phyloP scores from a whole-genome alignment of 2,797 vertebrate genomes.

The Lophotriccus pileatus region DNA sequence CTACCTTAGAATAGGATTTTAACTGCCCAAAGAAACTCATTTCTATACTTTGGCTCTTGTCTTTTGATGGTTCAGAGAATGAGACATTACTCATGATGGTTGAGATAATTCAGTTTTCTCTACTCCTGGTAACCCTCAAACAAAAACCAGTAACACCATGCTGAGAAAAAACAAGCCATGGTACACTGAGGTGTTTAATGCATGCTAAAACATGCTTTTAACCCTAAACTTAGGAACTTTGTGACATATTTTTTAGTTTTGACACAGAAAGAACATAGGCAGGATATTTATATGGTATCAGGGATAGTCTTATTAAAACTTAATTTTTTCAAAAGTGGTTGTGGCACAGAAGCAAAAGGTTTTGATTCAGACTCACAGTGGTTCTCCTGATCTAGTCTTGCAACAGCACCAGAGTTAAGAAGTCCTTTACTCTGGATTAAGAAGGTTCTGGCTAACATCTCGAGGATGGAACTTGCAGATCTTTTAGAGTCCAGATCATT shows the following conservation, averaged over 20 bases:
- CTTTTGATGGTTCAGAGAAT: background rate
- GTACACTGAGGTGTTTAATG: background rate
- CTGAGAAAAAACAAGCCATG: background rate
- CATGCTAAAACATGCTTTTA: background rate
- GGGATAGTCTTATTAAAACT: background rate
- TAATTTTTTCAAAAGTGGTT: background rate
- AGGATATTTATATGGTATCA: background rate
- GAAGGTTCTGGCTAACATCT: fast-evolving
- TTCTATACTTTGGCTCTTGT: background rate
- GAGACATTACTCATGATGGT: background rate
- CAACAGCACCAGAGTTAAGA: background rate
- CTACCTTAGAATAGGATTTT: background rate
- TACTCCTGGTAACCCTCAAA: background rate
- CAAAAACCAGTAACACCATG: background rate
- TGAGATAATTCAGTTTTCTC: background rate
- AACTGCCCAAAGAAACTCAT: background rate
- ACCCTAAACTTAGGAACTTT: background rate
- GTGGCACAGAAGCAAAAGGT: background rate
- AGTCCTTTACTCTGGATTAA: background rate
- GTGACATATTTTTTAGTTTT: background rate
- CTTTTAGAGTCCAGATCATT: background rate
- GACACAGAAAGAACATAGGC: background rate
- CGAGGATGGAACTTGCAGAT: background rate
- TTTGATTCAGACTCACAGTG: background rate
- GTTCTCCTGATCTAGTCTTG: background rate